A percentile compares a stretch with the other conserved stretches of the same genome.
Conservation (phyloP, 2,113 vertebrate genomes). For the Fregata magnificens region DNA sequence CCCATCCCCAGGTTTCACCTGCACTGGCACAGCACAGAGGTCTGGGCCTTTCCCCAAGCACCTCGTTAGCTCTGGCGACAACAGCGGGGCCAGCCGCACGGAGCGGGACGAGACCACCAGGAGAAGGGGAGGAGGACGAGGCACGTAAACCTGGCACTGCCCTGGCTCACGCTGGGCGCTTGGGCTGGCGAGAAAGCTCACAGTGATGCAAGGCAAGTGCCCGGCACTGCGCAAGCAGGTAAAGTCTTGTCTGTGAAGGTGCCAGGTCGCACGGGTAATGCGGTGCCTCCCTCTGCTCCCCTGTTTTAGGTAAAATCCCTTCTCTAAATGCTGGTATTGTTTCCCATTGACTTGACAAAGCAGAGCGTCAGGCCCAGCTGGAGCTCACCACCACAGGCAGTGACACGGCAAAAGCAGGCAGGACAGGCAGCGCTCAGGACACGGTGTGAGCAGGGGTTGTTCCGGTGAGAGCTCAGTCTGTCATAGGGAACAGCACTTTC, state of each 20-base stretch:
- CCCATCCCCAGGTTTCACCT: not conserved
- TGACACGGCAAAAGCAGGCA: accelerated
- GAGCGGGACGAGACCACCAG: accelerated
- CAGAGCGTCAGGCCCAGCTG: not conserved
- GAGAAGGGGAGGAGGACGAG: accelerated
- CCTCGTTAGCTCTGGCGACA: accelerated
- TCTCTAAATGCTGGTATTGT: not conserved
- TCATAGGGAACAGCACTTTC: not conserved
- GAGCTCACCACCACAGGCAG: not conserved
- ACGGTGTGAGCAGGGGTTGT: accelerated
- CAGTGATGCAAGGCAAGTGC: not conserved
- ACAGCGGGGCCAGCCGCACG: not conserved
- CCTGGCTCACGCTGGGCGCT: accelerated
- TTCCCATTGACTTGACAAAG: no score
- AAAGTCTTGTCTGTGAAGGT: not conserved
- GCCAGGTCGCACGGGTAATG: accelerated
- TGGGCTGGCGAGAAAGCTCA: accelerated
- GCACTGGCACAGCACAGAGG: no score
- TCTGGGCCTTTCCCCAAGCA: accelerated
- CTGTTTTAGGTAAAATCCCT: not conserved
- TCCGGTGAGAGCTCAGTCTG: accelerated
- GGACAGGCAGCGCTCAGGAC: not conserved
- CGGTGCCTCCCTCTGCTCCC: not conserved
- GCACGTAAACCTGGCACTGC: accelerated
- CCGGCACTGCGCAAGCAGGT: accelerated